Evolutionary conservation across 2,888 invertebrate genomes (phyloP).

Genomic region (Fragum sueziense): DNA sequence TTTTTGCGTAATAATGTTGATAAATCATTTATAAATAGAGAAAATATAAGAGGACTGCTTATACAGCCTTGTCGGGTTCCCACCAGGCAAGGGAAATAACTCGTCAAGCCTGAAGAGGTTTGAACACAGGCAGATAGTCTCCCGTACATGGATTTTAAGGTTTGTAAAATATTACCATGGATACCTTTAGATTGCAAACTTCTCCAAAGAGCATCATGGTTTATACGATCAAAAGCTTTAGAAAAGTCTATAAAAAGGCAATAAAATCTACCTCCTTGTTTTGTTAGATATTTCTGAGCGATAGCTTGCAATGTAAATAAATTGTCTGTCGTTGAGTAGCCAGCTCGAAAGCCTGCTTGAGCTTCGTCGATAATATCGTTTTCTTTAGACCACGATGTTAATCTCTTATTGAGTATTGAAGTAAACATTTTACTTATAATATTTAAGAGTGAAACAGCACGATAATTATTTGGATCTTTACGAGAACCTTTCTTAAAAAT

Average conservation of each 20-base stretch:
- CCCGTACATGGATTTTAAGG: neutral
- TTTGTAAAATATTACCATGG: neutral
- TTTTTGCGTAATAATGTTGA: neutral
- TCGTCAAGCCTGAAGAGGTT: neutral
- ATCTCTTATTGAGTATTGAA: neutral
- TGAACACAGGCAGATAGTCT: neutral
- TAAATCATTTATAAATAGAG: conserved; percentile 18
- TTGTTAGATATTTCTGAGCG: neutral
- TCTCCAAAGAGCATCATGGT: neutral
- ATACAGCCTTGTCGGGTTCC: conserved; percentile 17
- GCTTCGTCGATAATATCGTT: conserved; percentile 9
- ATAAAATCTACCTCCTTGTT: conserved; percentile 1
- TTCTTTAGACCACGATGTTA: neutral
- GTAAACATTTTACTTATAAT: conserved; percentile 1
- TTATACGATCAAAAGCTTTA: conserved; percentile 4
- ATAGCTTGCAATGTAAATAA: neutral
- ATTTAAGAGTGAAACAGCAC: conserved; percentile 9
- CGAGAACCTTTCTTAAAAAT: neutral
- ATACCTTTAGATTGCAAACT: neutral
- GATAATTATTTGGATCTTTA: conserved; percentile 5
- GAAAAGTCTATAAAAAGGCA: conserved; percentile 2
- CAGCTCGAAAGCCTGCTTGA: conserved; percentile 4
- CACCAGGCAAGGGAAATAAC: neutral
- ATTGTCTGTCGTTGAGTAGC: conserved; percentile 4
- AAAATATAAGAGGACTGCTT: conserved; percentile 12